A percentile compares a stretch with the other conserved stretches of the same genome.
Evolutionary conservation across 1,140 invertebrate genomes (phyloP).

Genomic region (Cyclina sinensis): DNA sequence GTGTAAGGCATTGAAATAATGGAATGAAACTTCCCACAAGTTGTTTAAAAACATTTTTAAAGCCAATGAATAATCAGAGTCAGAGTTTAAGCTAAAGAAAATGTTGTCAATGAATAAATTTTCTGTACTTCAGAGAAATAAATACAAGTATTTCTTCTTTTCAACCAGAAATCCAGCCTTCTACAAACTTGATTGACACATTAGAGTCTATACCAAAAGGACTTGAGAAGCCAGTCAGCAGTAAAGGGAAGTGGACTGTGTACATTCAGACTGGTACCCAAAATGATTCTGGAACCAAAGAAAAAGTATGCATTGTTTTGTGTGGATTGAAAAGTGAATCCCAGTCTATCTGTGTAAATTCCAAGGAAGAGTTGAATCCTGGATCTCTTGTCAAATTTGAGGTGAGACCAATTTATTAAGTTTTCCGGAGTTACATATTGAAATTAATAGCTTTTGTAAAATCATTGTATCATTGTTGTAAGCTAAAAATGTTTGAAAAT

Average conservation of each 20-base stretch:
- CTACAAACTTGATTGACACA: constrained; percentile 51
- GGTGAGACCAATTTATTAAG: too few species aligned
- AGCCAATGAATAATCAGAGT: too few species aligned
- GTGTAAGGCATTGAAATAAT: too few species aligned
- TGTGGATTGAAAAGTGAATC: constrained; percentile 78
- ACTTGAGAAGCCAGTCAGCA: constrained; percentile 55
- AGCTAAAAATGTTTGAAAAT: too few species aligned
- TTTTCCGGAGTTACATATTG: too few species aligned
- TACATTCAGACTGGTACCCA: constrained; percentile 72
- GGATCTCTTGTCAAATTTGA: constrained; percentile 72
- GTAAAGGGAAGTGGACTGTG: constrained; percentile 71
- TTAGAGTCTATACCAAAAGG: constrained; percentile 59
- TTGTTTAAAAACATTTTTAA: too few species aligned
- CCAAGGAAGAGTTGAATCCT: constrained; percentile 74
- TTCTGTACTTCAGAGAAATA: too few species aligned
- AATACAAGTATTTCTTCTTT: not conserved
- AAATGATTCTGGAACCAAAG: constrained; percentile 72
- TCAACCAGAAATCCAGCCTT: constrained; percentile 53
- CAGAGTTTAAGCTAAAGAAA: too few species aligned
- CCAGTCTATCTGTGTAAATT: constrained; percentile 73
- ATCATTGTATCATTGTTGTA: too few species aligned
- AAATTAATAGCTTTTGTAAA: too few species aligned
- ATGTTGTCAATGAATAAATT: too few species aligned
- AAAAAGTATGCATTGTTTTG: constrained; percentile 73
- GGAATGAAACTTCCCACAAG: too few species aligned